These are phyloP conservation scores for Patiria miniata DNA, from an alignment of 35 echinoderm and acorn worm genomes.

Conservation along the genomic window DNA sequence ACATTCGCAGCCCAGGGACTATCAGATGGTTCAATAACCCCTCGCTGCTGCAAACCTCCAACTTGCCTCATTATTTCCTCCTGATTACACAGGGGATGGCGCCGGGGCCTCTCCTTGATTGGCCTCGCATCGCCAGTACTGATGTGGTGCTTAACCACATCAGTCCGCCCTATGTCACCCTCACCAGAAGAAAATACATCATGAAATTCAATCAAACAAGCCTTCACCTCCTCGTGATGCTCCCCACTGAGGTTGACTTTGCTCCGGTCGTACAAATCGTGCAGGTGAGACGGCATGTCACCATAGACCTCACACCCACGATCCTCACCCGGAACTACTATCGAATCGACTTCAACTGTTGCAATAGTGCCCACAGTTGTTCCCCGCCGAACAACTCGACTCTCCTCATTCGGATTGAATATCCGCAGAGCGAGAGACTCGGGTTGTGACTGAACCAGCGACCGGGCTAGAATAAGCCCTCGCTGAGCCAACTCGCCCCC, in stretches of 20 bases:
- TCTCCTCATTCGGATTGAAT: neutral
- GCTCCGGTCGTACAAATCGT: neutral
- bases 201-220: neutral
- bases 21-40: neutral
- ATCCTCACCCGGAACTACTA: neutral
- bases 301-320: neutral
- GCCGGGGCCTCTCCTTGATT: neutral
- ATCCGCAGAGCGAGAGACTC: neutral
- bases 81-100: neutral
- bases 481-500: too few species aligned
- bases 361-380: neutral
- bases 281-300: neutral
- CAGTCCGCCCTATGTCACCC: neutral
- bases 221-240: neutral
- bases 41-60: constrained; percentile 12
- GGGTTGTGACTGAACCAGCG: too few species aligned
- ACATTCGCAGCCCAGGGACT: constrained; percentile 53
- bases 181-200: neutral
- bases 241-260: neutral
- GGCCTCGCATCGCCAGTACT: constrained; percentile 18
- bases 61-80: constrained; percentile 20
- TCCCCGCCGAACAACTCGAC: neutral
- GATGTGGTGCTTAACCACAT: constrained; percentile 20
- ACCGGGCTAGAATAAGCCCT: too few species aligned
- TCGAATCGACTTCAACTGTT: neutral